phyloP scores from a whole-genome alignment of 1,140 invertebrate genomes.

The Xylocopa sonorina region DNA sequence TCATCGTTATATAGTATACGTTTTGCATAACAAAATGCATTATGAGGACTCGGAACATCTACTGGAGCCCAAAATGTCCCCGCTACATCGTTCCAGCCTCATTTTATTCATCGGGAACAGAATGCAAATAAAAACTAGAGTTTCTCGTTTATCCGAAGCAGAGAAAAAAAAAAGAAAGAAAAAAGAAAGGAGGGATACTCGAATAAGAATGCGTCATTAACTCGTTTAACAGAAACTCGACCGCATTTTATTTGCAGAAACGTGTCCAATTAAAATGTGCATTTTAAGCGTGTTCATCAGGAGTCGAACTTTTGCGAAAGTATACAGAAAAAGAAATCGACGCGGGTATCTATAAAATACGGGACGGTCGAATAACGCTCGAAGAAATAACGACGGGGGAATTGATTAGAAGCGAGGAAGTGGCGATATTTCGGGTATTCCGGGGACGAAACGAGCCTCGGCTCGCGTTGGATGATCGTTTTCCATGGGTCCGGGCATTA shows the following conservation, averaged over 20 bases:
- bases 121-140: too few species aligned
- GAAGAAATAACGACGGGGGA: background rate
- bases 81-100: too few species aligned
- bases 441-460: too few species aligned
- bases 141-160: background rate
- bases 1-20: slow-evolving; percentile 19
- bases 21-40: slow-evolving; percentile 10
- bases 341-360: too few species aligned
- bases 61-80: background rate
- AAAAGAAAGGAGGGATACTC: too few species aligned
- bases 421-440: background rate
- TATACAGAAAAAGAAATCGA: too few species aligned
- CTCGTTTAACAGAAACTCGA: too few species aligned
- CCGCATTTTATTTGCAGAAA: background rate
- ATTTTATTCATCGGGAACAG: too few species aligned
- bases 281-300: background rate
- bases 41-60: background rate
- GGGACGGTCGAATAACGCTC: too few species aligned
- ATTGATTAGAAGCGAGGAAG: background rate
- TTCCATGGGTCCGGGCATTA: background rate
- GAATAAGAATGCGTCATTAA: too few species aligned
- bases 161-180: background rate
- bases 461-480: background rate
- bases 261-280: background rate
- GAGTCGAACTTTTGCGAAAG: background rate